Percentiles rank a stretch among this genome's conserved stretches.
Conservation (phyloP, 2,888 invertebrate species). For the Branchellion lobata region DNA sequence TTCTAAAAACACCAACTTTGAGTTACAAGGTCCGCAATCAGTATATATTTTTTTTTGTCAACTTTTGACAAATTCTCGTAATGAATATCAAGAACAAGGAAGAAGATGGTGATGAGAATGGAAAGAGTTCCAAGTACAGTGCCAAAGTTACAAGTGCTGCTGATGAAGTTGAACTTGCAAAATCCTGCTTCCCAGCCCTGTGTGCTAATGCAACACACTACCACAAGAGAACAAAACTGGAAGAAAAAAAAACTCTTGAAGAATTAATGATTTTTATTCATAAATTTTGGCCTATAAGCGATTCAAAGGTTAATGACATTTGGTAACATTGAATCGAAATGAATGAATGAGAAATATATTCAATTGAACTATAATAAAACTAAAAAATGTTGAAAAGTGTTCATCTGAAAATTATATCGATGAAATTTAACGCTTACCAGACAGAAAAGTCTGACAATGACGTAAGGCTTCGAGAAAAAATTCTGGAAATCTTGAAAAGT, state of each 20-base stretch:
- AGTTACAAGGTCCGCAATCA: neutral
- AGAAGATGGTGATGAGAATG: neutral
- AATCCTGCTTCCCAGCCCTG: neutral
- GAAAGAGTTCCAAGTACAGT: neutral
- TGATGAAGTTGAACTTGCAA: neutral
- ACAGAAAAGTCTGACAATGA: constrained; percentile 9
- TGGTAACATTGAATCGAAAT: too few species aligned
- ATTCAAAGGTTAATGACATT: too few species aligned
- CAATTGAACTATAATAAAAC: too few species aligned
- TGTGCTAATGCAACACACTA: neutral
- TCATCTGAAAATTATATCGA: too few species aligned
- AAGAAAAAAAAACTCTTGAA: neutral
- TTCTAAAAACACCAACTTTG: neutral
- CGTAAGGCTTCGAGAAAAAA: neutral
- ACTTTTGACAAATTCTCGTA: neutral
- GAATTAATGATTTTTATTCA: too few species aligned
- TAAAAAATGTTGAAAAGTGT: neutral
- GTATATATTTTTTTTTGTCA: neutral
- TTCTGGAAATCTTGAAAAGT: neutral
- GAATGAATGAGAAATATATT: too few species aligned
- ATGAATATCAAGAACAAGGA: neutral
- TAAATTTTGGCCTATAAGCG: too few species aligned
- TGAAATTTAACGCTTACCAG: constrained; percentile 1
- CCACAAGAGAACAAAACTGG: neutral
- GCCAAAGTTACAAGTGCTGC: neutral